Evolutionary conservation across 2,113 vertebrate species (phyloP).

Genomic region (Gobio gobio): DNA sequence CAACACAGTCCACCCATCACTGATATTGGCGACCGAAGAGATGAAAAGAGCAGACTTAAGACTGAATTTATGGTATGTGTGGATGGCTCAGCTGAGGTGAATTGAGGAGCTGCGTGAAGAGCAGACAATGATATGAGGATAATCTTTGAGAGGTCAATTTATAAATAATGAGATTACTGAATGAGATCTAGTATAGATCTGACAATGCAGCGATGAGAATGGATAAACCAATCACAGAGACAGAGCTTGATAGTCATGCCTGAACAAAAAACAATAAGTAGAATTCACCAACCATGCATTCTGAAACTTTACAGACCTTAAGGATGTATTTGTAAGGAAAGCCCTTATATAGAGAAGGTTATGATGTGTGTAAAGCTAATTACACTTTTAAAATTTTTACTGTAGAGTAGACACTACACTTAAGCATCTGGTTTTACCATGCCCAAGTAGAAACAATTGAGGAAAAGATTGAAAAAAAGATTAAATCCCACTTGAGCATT

Average conservation of each 20-base stretch:
- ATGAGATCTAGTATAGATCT: not conserved
- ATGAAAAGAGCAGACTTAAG: slow-evolving; percentile 13
- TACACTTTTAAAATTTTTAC: not conserved
- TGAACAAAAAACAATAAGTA: not conserved
- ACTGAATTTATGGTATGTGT: slow-evolving; percentile 10
- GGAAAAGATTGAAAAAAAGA: not conserved
- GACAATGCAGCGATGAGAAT: not conserved
- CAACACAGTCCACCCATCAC: slow-evolving; percentile 37
- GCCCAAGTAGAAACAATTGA: not conserved
- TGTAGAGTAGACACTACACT: not conserved
- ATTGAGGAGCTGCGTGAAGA: not conserved
- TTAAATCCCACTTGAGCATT: not conserved
- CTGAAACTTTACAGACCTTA: not conserved
- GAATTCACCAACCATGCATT: not conserved
- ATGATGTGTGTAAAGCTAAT: not conserved
- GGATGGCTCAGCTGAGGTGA: not conserved
- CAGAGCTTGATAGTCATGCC: not conserved
- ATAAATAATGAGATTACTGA: slow-evolving; percentile 36
- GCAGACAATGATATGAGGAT: not conserved
- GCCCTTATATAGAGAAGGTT: not conserved
- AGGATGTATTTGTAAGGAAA: not conserved
- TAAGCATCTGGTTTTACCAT: not conserved
- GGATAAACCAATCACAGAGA: not conserved
- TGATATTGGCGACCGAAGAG: not conserved
- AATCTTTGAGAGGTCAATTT: not conserved